Evolutionary conservation across 2,888 invertebrate species (phyloP), one percentile per base, ranked within the genome.

Genomic region (Nycteola revayana): DNA sequence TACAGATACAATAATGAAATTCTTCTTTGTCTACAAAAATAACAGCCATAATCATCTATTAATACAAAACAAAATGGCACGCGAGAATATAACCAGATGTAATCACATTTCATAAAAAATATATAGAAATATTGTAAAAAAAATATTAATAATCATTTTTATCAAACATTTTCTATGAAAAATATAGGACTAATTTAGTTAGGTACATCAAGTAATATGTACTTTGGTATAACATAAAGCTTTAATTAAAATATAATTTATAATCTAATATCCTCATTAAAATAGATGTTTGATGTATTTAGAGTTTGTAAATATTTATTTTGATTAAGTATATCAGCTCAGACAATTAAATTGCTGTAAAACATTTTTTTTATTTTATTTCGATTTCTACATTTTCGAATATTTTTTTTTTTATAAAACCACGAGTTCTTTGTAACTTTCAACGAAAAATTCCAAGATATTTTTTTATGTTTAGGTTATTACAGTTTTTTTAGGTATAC

Each of bases 51-150:
- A 30, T 59, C 54, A 37, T 57, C 28, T 44, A 49, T 61, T 30
- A 52, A 59, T 53, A 60, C 48, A 58, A 60, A 70, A 66, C 48
- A 69, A 69, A 75, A 84, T 81, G 81, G 78, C 80, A 82, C 79
- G 61, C 43, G 60, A 72, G 73, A 63, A 55, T 55, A 45, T 48
- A 56, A 42, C 25, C 49, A 42, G 35, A 47, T 35, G 39, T 6
- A 40, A 36, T 28, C 33, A 8, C 6, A 25, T 25, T 27, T 11
- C 4, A 22, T 36, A 17, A 1, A 23, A 34, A 49, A 53, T 39
- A 49, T 42, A 59, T 41, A 39, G n/a, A n/a, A n/a, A 5, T 28
- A 28, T 25, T 41, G 20, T 39, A 18, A 33, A 25, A 32, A 11
- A 28, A 36, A 38, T 36, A n/a, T n/a, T n/a, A 25, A 25, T 23